Conservation (phyloP, 2,888 invertebrate species). For the Diaphora mendica region DNA sequence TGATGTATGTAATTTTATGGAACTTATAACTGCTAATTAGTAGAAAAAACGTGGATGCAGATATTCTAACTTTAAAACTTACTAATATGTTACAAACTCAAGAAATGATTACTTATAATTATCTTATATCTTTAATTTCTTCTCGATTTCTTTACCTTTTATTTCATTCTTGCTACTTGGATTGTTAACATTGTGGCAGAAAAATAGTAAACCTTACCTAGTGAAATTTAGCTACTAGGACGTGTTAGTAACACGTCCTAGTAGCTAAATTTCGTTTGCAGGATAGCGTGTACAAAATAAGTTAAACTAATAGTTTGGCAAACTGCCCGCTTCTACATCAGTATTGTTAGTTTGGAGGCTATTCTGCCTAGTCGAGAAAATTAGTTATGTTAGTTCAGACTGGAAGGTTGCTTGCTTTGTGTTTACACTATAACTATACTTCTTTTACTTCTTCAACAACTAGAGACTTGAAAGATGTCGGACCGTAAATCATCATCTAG, state of each 20-base stretch:
- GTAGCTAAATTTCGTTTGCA: background rate
- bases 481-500: too few relatives aligned
- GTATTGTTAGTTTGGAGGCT: background rate
- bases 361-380: background rate
- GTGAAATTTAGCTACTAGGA: too few relatives aligned
- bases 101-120: too few relatives aligned
- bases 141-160: background rate
- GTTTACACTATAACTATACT: background rate
- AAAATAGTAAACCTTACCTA: background rate
- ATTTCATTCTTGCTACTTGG: background rate
- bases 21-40: too few relatives aligned
- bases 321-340: background rate
- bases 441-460: background rate
- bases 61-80: too few relatives aligned
- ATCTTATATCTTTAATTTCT: background rate
- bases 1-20: too few relatives aligned
- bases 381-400: background rate
- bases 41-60: too few relatives aligned
- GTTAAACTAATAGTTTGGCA: background rate
- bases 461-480: background rate
- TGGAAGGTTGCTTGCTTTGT: background rate
- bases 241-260: background rate
- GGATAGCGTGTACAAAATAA: conserved; percentile 3
- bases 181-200: background rate
- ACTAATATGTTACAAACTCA: too few relatives aligned